Conservation (phyloP, 2,888 invertebrate genomes). For the Aspidapion aeneum region DNA sequence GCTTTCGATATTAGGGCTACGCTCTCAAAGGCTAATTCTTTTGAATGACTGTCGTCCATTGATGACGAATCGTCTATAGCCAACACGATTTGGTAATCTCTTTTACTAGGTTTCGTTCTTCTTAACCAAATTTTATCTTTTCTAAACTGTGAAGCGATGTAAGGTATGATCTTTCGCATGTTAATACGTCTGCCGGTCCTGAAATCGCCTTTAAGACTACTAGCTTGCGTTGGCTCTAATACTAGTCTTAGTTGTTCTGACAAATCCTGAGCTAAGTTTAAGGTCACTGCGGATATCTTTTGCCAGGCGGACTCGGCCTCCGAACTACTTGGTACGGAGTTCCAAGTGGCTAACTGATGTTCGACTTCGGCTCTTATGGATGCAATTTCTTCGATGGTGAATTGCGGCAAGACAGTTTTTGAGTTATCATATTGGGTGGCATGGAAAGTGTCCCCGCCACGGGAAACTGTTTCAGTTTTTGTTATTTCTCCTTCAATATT, state of each 20-base stretch:
- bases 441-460: slow-evolving; percentile 72
- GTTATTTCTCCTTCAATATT: slow-evolving; percentile 74
- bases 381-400: slow-evolving; percentile 46
- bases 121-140: slow-evolving; percentile 99
- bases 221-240: slow-evolving; percentile 92
- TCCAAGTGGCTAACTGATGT: slow-evolving; percentile 51
- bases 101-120: slow-evolving; percentile 89
- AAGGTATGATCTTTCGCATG: slow-evolving; percentile 97
- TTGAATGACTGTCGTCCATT: slow-evolving; percentile 87
- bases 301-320: slow-evolving; percentile 60
- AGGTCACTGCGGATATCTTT: slow-evolving; percentile 56
- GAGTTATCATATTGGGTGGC: slow-evolving; percentile 58
- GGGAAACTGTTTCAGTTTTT: slow-evolving; percentile 60
- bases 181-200: slow-evolving; percentile 95
- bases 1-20: slow-evolving; percentile 89
- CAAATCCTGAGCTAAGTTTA: slow-evolving; percentile 72
- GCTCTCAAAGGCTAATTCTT: slow-evolving; percentile 91
- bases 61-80: slow-evolving; percentile 95
- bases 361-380: slow-evolving; percentile 50
- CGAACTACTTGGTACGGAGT: slow-evolving; percentile 44
- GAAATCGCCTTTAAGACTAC: slow-evolving; percentile 91
- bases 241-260: slow-evolving; percentile 93
- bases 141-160: slow-evolving; percentile 97
- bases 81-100: slow-evolving; percentile 94
- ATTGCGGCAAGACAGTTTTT: slow-evolving; percentile 27